A percentile compares a stretch with the other conserved stretches of the same genome.
Conservation (phyloP, 2,888 invertebrate species). For the Diarsia mendica region DNA sequence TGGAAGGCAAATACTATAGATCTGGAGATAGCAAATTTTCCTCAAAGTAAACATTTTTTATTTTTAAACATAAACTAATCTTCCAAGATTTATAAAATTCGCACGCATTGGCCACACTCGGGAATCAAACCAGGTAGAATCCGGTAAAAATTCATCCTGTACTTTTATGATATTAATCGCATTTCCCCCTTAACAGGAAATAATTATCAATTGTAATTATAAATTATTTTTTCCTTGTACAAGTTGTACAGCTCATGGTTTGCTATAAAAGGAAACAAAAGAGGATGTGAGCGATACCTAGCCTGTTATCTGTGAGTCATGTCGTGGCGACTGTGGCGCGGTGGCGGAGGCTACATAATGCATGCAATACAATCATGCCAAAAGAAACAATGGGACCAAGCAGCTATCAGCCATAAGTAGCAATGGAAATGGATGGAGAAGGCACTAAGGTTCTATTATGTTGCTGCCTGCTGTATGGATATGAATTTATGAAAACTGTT, state of each 20-base stretch:
- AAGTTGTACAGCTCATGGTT: conserved; percentile 8
- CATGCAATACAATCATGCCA: neutral
- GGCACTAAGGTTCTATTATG: neutral
- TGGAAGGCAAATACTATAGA: too few species aligned
- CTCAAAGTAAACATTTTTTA: too few species aligned
- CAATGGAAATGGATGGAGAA: neutral
- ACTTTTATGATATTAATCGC: too few species aligned
- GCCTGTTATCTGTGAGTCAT: conserved; percentile 39
- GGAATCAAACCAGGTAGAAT: too few species aligned
- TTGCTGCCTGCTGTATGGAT: neutral
- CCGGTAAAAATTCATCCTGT: too few species aligned
- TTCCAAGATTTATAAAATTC: too few species aligned
- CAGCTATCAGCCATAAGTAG: neutral
- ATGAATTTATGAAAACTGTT: neutral
- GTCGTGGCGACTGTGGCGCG: too few species aligned
- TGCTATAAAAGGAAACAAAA: conserved; percentile 23
- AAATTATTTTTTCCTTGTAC: conserved; percentile 15
- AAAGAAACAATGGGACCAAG: conserved; percentile 11
- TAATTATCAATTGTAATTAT: conserved; percentile 2
- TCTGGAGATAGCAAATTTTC: too few species aligned
- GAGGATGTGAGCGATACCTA: conserved; percentile 31
- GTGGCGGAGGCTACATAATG: too few species aligned
- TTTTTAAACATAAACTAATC: too few species aligned
- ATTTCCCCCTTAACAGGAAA: neutral
- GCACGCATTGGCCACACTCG: too few species aligned